Evolutionary conservation across 2,113 vertebrate genomes (phyloP).

Genomic region (Catharus fuscescens): DNA sequence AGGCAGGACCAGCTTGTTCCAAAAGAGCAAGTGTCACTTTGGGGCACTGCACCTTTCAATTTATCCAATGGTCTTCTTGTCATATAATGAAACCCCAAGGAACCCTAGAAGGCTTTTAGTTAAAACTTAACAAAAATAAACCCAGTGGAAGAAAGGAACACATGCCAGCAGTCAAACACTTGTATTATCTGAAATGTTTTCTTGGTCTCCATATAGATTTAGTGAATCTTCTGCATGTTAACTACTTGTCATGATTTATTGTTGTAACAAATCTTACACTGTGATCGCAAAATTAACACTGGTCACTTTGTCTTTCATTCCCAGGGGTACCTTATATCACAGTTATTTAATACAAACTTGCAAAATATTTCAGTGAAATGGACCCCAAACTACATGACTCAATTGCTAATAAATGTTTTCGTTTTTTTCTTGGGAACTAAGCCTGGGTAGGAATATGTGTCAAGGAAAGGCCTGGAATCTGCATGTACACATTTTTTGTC

Average conservation of each 20-base stretch:
- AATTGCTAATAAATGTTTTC: neutral
- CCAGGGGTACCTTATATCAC: neutral
- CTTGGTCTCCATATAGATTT: neutral
- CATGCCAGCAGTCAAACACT: neutral
- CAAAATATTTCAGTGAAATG: neutral
- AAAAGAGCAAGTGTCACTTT: neutral
- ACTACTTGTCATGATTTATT: neutral
- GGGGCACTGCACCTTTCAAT: neutral
- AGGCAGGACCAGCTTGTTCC: neutral
- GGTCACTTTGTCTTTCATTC: neutral
- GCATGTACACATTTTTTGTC: neutral
- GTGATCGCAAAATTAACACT: neutral
- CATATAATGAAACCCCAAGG: neutral
- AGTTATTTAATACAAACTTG: neutral
- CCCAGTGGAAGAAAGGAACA: neutral
- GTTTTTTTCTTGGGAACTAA: neutral
- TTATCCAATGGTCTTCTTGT: neutral
- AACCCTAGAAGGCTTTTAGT: neutral
- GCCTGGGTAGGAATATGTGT: neutral
- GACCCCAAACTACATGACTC: neutral
- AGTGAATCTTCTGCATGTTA: neutral
- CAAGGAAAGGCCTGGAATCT: neutral
- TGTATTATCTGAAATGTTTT: neutral
- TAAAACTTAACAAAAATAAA: conserved; percentile 18
- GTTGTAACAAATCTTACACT: neutral